Conservation (phyloP, 2,888 invertebrate genomes). For the Eupithecia subfuscata region DNA sequence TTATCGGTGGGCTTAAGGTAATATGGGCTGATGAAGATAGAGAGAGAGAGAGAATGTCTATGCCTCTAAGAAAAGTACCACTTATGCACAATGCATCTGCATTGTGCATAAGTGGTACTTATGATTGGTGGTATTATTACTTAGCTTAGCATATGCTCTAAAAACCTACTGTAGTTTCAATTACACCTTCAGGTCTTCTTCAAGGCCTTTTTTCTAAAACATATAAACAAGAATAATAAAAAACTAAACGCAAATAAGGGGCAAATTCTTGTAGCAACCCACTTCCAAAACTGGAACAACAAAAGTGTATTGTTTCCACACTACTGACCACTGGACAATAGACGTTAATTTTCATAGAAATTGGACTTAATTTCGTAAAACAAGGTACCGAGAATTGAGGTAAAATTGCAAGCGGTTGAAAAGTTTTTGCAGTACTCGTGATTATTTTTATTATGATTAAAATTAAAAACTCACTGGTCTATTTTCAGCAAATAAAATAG, state of each 20-base stretch:
- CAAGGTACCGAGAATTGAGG: constrained; percentile 30
- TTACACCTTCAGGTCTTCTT: too few relatives aligned
- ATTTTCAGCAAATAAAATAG: neutral
- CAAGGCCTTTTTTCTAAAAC: too few relatives aligned
- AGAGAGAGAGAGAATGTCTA: too few relatives aligned
- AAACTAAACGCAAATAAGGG: too few relatives aligned
- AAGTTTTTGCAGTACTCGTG: constrained; percentile 1
- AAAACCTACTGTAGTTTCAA: too few relatives aligned
- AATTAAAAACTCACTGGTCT: neutral
- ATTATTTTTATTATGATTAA: constrained; percentile 35
- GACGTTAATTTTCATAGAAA: constrained; percentile 45
- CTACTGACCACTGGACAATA: constrained; percentile 23
- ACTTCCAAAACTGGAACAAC: constrained; percentile 17
- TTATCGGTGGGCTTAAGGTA: too few relatives aligned
- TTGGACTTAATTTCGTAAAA: constrained; percentile 43
- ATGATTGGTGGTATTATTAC: too few relatives aligned
- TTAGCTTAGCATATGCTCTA: too few relatives aligned
- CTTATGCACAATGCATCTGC: too few relatives aligned
- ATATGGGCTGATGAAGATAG: too few relatives aligned
- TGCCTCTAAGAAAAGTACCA: too few relatives aligned
- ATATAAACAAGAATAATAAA: neutral
- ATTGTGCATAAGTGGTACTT: too few relatives aligned
- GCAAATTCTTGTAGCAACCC: neutral
- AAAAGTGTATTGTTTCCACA: constrained; percentile 19
- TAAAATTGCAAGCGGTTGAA: constrained; percentile 15